Evolutionary conservation across 2,888 invertebrate genomes (phyloP).

Genomic region (Panopea generosa): DNA sequence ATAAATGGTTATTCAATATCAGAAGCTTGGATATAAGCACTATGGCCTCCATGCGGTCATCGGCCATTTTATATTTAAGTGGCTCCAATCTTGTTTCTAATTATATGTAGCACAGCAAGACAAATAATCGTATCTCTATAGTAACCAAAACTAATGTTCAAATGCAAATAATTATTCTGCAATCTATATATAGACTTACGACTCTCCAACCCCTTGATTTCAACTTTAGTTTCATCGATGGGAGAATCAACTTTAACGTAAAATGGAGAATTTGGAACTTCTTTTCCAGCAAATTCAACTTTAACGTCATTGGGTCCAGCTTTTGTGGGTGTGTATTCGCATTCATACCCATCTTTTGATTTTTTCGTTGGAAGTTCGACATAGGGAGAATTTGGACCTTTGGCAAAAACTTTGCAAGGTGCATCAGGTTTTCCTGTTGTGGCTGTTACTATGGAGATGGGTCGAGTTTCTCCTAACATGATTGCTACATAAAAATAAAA

Average conservation of each 20-base stretch:
- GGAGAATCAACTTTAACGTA: constrained; percentile 77
- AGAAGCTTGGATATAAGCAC: neutral
- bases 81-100: too few relatives aligned
- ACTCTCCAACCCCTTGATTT: constrained; percentile 65
- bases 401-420: constrained; percentile 73
- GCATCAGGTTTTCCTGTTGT: constrained; percentile 67
- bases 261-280: constrained; percentile 84
- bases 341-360: constrained; percentile 86
- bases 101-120: too few relatives aligned
- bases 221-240: constrained; percentile 81
- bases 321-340: constrained; percentile 82
- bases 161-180: too few relatives aligned
- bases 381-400: constrained; percentile 83
- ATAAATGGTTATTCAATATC: too few relatives aligned
- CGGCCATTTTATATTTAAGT: too few relatives aligned
- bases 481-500: constrained; percentile 48
- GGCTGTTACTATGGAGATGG: constrained; percentile 48
- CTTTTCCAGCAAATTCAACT: constrained; percentile 82
- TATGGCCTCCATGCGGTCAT: constrained; percentile 14
- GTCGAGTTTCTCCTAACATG: constrained; percentile 60
- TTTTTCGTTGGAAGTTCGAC: constrained; percentile 92
- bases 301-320: constrained; percentile 84
- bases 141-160: too few relatives aligned
- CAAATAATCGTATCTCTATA: too few relatives aligned
- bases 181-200: constrained; percentile 46